Evolutionary conservation across 35 echinoderm and acorn worm genomes (phyloP).

Genomic region (Heliocidaris erythrogramma): DNA sequence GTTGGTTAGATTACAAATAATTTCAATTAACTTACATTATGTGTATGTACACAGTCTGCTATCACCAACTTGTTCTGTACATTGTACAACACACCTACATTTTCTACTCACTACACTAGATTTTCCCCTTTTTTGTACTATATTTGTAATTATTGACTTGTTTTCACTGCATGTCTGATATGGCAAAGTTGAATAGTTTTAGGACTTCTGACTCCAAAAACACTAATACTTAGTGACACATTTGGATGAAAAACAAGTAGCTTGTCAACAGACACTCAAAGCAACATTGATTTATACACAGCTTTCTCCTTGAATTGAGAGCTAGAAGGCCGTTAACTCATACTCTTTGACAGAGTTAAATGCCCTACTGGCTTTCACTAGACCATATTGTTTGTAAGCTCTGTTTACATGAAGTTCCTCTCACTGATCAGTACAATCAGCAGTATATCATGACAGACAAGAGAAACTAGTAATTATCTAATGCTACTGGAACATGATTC

Average conservation of each 20-base stretch:
- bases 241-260: background rate
- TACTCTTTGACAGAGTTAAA: no score
- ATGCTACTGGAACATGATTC: slow-evolving; percentile 19
- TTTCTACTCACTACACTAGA: background rate
- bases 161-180: background rate
- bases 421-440: background rate
- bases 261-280: background rate
- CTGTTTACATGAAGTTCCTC: background rate
- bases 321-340: background rate
- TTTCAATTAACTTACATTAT: no score
- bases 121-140: no score
- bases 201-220: background rate
- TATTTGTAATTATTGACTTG: background rate
- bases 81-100: no score
- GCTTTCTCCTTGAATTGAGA: background rate
- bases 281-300: background rate
- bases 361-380: background rate
- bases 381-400: no score
- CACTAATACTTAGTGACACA: background rate
- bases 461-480: background rate
- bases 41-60: no score
- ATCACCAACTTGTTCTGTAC: no score
- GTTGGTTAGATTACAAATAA: no score
- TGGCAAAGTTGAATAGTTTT: background rate
- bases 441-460: background rate